These are phyloP conservation scores for Stenodera caucasica DNA, from an alignment of 2,888 invertebrate genomes.

Conservation along the genomic window DNA sequence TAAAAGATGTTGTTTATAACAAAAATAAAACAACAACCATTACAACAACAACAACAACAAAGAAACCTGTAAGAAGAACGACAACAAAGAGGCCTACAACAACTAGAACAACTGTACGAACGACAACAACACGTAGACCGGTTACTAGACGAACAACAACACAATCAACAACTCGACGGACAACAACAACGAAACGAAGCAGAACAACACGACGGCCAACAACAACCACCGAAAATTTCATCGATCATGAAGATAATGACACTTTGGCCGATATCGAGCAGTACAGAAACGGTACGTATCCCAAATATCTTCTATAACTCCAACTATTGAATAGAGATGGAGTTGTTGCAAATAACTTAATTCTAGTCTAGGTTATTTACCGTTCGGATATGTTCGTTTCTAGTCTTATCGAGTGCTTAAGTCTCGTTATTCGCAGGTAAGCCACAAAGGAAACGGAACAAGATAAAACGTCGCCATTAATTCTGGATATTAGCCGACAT, in stretches of 20 bases:
- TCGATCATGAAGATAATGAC: constrained; percentile 43
- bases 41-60: constrained; percentile 45
- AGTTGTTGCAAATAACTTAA: background rate
- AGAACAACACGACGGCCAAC: constrained; percentile 46
- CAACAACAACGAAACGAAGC: constrained; percentile 46
- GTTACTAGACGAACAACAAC: constrained; percentile 44
- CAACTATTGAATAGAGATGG: background rate
- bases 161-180: constrained; percentile 49
- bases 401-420: too few relatives aligned
- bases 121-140: constrained; percentile 43
- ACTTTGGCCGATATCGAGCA: constrained; percentile 35
- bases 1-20: constrained; percentile 75
- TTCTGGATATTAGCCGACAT: background rate
- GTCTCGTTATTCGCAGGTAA: background rate
- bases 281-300: constrained; percentile 54
- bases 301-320: constrained; percentile 16
- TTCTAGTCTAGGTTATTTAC: too few relatives aligned
- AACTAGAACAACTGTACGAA: constrained; percentile 36
- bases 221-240: constrained; percentile 53
- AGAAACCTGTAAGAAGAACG: constrained; percentile 48
- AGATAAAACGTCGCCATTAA: constrained; percentile 5
- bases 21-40: constrained; percentile 51
- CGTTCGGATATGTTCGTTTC: too few relatives aligned
- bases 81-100: constrained; percentile 42
- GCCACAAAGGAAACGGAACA: background rate